Base-by-base conservation (phyloP, 2,113 vertebrate species). In the Amazona vittata region DNA sequence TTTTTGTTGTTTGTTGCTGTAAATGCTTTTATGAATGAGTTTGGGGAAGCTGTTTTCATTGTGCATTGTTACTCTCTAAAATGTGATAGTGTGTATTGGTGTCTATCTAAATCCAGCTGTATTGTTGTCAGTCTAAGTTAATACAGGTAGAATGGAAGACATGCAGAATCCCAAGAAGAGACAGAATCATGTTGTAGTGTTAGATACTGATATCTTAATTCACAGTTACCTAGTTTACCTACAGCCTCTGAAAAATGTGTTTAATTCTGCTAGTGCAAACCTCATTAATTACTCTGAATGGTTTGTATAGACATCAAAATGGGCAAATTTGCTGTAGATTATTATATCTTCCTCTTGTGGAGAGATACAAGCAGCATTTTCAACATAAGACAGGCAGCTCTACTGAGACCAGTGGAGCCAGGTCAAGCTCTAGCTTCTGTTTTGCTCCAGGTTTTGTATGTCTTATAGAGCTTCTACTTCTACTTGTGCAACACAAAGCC, bases 201-300 rank as follows among this genome's bases (percentile, higher is more conserved):
- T 55, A 74, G 50, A 60, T 83, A 86, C 80, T 0, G 1, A 19
- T 70, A 77, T 74, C 93, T 95, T 81, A 74, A 89, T 89, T 83
- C 46, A 50, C 5, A 5, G 57, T 90, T 89, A 86, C 67, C 77
- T 63, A 90, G 75, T 31, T 35, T 68, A 81, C 59, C 81, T 89
- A 74, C 76, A 94, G 73, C 86, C 46, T 84, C 94, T 81, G 80
- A 91, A 86, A 88, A 89, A 65, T 5, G 26, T 49, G 2, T 21
- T 52, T 83, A 86, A 89, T 75, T 89, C 55, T 91, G 41, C 63
- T 74, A 84, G 75, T 44, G 80, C 21, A 86, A 60, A 83, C 63
- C 41, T 91, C 60, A 55, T 83, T 94, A 93, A 91, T 90, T 89
- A 78, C 11, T 25, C 59, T 69, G 86, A 91, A 86, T 46, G n/a